Evolutionary conservation across 2,797 vertebrate species (phyloP).

Genomic region (Petrocephalus schoutedeni): DNA sequence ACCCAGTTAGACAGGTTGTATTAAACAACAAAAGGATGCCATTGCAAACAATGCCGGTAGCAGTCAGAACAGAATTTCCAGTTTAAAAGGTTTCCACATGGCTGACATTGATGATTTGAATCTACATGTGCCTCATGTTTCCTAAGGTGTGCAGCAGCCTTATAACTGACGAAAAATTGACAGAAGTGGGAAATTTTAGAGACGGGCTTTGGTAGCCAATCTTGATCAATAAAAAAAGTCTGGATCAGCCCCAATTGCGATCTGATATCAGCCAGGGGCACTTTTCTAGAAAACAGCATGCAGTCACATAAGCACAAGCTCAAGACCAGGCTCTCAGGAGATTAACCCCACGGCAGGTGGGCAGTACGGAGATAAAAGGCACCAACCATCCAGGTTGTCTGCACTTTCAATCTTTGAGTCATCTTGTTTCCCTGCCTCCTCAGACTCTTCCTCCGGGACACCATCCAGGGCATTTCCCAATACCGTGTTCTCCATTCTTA

Average conservation of each 20-base stretch:
- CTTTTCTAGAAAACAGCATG: background rate
- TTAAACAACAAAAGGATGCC: no score
- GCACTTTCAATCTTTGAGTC: constrained; percentile 74
- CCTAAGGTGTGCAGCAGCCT: background rate
- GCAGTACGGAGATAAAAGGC: background rate
- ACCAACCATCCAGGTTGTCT: constrained; percentile 82
- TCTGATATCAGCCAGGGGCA: background rate
- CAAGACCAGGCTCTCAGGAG: background rate
- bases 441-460: constrained; percentile 83
- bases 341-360: background rate
- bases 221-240: background rate
- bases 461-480: constrained; percentile 93
- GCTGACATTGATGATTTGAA: no score
- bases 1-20: no score
- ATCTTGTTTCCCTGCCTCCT: constrained; percentile 68
- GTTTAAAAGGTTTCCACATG: no score
- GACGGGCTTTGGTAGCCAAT: background rate
- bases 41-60: no score
- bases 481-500: constrained; percentile 93
- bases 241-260: background rate
- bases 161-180: background rate
- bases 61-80: no score
- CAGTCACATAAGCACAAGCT: background rate
- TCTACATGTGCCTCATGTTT: background rate
- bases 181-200: background rate